Evolutionary conservation across 1,140 invertebrate genomes (phyloP), one percentile per base, ranked within the genome.

Genomic region (Lethocerus indicus): DNA sequence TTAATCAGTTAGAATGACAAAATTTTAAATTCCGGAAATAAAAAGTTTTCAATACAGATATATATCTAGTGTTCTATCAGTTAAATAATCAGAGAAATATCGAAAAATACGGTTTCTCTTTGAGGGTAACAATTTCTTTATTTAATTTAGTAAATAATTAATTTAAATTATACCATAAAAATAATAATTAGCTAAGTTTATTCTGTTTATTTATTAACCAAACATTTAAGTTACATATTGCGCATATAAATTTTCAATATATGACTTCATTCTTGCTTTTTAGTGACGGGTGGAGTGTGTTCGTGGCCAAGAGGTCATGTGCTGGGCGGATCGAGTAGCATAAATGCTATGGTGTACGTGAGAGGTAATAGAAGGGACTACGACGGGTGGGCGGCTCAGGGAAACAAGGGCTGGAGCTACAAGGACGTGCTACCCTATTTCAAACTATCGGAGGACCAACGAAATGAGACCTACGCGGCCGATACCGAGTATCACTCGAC

Each of bases 381-480:
- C 57, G 69, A 78, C 54, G 50, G 66, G 20, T 79, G 75, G 74
- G 70, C 68, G 14, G 46, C 50, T 21, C 53, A 58, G 52, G 50
- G 61, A 7, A 59, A 60, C 49, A 54, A 56, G 5, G 83, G 73
- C 14, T 89, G 86, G 73, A 70, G 78, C 18, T 82, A 86, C 45
- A 71, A 79, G 28, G 81, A 79, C 24, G 73, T 93, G 44, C 67
- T 90, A 24, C 83, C 83, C 36, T 90, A 88, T 59, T 90, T 89
- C 59, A 73, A 78, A 54, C 81, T 81, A 62, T 68, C 74, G 0
- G 78, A 83, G 65, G 72, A 81, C 56, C 78, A 79, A 61, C 68
- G 66, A 53, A 77, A 87, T 61, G 67, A 73, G 0, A 68, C 75
- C 26, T 63, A 68, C 29, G 54, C 57, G 54, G 55, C 69, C 28